Conservation (phyloP, 2,888 invertebrate species). For the Sceliomorpha sp. region DNA sequence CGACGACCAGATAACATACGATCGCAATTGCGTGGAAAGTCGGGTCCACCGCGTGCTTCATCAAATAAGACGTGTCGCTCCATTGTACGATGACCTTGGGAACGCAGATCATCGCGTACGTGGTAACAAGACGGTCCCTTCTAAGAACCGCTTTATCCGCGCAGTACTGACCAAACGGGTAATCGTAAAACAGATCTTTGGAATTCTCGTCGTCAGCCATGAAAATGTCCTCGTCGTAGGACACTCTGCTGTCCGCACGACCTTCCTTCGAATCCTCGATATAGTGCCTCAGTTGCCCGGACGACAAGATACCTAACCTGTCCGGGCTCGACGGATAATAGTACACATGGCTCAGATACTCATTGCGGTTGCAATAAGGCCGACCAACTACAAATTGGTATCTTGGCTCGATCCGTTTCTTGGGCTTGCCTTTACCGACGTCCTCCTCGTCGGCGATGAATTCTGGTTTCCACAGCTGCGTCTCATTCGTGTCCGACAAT, state of each 20-base stretch:
- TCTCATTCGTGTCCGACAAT: slow-evolving; percentile 81
- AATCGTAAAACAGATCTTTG: slow-evolving; percentile 83
- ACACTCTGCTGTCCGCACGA: slow-evolving; percentile 77
- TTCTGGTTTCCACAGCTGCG: slow-evolving; percentile 70
- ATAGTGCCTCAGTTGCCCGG: slow-evolving; percentile 88
- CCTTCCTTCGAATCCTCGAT: slow-evolving; percentile 75
- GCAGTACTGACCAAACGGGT: slow-evolving; percentile 89
- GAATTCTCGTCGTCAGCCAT: slow-evolving; percentile 75
- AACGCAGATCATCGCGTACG: slow-evolving; percentile 88
- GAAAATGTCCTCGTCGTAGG: slow-evolving; percentile 78
- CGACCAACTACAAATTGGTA: slow-evolving; percentile 70
- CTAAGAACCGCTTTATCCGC: slow-evolving; percentile 86
- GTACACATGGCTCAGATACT: slow-evolving; percentile 74
- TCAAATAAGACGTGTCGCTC: slow-evolving; percentile 87
- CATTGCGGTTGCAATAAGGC: slow-evolving; percentile 70
- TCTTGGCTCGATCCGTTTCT: slow-evolving; percentile 52
- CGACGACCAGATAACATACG: slow-evolving; percentile 86
- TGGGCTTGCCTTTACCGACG: slow-evolving; percentile 3
- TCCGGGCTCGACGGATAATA: slow-evolving; percentile 68
- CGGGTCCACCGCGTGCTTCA: slow-evolving; percentile 89
- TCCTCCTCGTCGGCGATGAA: slow-evolving; percentile 61
- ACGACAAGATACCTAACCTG: slow-evolving; percentile 82
- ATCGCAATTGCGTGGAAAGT: slow-evolving; percentile 88
- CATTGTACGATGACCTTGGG: slow-evolving; percentile 87
- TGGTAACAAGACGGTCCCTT: slow-evolving; percentile 82